These are phyloP conservation scores for Erethizon dorsatum DNA, from an alignment of 2,797 vertebrate species.

Conservation along the genomic window DNA sequence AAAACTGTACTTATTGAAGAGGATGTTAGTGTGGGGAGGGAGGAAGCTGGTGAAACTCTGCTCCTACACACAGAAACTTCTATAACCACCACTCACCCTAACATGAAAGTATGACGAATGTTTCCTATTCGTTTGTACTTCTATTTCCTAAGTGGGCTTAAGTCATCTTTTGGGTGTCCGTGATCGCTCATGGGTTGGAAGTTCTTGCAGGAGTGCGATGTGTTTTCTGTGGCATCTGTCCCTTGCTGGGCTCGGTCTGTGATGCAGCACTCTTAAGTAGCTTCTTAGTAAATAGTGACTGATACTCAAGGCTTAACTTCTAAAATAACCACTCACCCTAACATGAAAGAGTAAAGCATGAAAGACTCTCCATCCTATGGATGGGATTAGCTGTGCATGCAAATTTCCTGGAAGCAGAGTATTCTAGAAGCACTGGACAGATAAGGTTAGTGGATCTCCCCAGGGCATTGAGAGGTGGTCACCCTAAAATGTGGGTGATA, in stretches of 20 bases:
- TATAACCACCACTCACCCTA: background rate
- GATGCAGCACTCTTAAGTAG: background rate
- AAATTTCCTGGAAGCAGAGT: background rate
- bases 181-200: background rate
- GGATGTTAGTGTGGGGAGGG: background rate
- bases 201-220: background rate
- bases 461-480: background rate
- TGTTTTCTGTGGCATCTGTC: background rate
- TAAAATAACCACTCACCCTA: background rate
- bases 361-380: background rate
- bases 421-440: background rate
- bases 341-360: background rate
- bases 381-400: background rate
- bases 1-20: slow-evolving; percentile 4
- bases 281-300: background rate
- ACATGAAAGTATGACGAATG: background rate
- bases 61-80: background rate
- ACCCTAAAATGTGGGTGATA: background rate
- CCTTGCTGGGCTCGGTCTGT: background rate
- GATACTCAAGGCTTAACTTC: background rate
- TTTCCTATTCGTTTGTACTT: background rate
- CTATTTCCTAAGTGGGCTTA: background rate
- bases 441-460: background rate
- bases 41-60: background rate
- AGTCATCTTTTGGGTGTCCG: background rate